Evolutionary conservation across 37 sponge, comb jelly and placozoan genomes (phyloP).

Genomic region (Aplysina aerophoba): DNA sequence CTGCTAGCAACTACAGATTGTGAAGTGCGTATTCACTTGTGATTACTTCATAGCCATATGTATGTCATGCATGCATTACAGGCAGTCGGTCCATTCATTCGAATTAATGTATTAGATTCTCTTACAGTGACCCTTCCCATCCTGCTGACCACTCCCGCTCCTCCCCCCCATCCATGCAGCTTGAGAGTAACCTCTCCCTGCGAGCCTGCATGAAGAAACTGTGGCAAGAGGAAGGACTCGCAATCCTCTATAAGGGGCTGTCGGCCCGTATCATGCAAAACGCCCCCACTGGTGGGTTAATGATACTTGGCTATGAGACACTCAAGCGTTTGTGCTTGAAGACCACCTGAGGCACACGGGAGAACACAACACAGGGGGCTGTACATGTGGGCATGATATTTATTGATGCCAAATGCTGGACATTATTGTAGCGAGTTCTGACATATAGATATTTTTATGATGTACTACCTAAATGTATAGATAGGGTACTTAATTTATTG

Average conservation of each 20-base stretch:
- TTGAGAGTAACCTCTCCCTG: conserved; percentile 57
- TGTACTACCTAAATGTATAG: too few relatives aligned
- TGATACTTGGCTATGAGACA: conserved; percentile 86
- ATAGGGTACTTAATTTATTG: too few relatives aligned
- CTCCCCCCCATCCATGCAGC: conserved; percentile 50
- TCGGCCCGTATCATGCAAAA: conserved; percentile 78
- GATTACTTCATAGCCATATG: too few relatives aligned
- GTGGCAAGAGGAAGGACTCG: conserved; percentile 83
- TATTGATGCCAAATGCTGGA: too few relatives aligned
- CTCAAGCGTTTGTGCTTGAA: conserved; percentile 85
- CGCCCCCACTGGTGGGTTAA: conserved; percentile 72
- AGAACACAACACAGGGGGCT: too few relatives aligned
- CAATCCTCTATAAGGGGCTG: conserved; percentile 77
- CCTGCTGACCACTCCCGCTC: not conserved
- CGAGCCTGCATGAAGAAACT: conserved; percentile 46
- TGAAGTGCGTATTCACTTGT: not conserved
- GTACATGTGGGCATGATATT: too few relatives aligned
- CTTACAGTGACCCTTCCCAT: not conserved
- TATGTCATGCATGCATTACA: too few relatives aligned
- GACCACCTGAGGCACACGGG: not conserved
- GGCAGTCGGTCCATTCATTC: too few relatives aligned
- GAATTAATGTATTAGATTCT: too few relatives aligned
- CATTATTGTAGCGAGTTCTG: too few relatives aligned
- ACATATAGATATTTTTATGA: too few relatives aligned
- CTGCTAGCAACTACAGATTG: too few relatives aligned